A percentile compares a stretch with the other conserved stretches of the same genome.
phyloP scores from a whole-genome alignment of 2,797 vertebrate species.

The Buceros bicornis region DNA sequence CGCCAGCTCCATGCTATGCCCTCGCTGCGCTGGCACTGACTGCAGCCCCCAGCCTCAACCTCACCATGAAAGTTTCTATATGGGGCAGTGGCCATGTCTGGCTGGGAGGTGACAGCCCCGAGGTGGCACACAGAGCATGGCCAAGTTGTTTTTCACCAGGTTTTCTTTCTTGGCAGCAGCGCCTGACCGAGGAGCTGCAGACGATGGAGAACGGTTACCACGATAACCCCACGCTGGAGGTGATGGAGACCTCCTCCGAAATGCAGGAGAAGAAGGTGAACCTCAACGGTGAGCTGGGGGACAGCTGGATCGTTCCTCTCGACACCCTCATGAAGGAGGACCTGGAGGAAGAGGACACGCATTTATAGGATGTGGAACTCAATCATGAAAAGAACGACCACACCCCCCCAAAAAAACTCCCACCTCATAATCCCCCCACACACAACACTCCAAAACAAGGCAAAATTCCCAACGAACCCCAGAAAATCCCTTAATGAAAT shows the following conservation, averaged over 20 bases:
- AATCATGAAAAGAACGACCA: neutral
- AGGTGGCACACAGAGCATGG: neutral
- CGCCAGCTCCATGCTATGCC: neutral
- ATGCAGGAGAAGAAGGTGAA: constrained; percentile 95
- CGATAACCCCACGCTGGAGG: constrained; percentile 96
- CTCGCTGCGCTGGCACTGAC: neutral
- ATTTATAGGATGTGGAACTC: constrained; percentile 83
- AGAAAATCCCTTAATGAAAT: neutral
- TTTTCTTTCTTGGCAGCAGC: constrained; percentile 80
- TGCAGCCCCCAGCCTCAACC: neutral
- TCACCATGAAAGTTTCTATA: fast-evolving
- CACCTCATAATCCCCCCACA: neutral
- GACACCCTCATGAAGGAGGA: constrained; percentile 93
- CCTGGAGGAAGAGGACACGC: constrained; percentile 92
- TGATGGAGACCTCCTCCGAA: constrained; percentile 95
- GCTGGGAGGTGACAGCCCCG: neutral
- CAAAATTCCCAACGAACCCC: neutral
- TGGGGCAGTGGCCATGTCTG: neutral
- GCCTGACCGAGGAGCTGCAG: constrained; percentile 95
- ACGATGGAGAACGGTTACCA: constrained; percentile 98
- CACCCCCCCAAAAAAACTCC: neutral
- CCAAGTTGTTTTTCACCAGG: neutral
- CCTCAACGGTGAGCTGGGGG: constrained; percentile 91
- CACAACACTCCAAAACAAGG: neutral
- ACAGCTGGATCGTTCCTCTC: constrained; percentile 96